A percentile compares a stretch with the other conserved stretches of the same genome.
phyloP scores from a whole-genome alignment of 1,140 invertebrate species.

The Varroa destructor region DNA sequence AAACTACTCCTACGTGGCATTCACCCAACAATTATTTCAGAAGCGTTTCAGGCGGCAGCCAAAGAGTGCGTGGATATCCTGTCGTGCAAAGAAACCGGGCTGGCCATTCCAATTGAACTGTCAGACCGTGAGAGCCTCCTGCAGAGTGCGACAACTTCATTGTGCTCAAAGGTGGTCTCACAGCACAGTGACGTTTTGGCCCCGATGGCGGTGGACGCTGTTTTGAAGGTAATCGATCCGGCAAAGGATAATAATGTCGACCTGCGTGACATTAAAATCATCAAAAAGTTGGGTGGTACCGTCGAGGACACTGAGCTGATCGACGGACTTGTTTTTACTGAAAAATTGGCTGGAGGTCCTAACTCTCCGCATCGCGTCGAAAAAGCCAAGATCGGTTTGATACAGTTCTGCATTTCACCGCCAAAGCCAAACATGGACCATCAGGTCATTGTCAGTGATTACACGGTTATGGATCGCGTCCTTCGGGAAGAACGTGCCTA shows the following conservation, averaged over 20 bases:
- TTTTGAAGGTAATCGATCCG: slow-evolving; percentile 66
- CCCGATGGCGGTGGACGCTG: slow-evolving; percentile 91
- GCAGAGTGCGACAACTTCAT: slow-evolving; percentile 86
- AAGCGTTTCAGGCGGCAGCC: slow-evolving; percentile 84
- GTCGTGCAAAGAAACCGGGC: slow-evolving; percentile 44
- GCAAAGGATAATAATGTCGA: slow-evolving; percentile 53
- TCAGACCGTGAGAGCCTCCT: slow-evolving; percentile 71
- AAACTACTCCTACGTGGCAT: slow-evolving; percentile 82
- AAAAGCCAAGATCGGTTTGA: slow-evolving; percentile 96
- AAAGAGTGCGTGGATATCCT: slow-evolving; percentile 71
- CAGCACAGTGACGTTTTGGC: slow-evolving; percentile 88
- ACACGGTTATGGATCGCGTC: slow-evolving; percentile 96
- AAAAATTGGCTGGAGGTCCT: slow-evolving; percentile 64
- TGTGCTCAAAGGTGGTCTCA: slow-evolving; percentile 96
- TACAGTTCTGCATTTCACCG: slow-evolving; percentile 98
- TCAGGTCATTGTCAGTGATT: slow-evolving; percentile 88
- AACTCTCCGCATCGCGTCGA: slow-evolving; percentile 85
- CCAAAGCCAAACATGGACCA: slow-evolving; percentile 99
- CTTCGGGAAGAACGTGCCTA: slow-evolving; percentile 95
- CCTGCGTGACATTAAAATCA: slow-evolving; percentile 79
- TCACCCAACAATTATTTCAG: slow-evolving; percentile 92
- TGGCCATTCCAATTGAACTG: slow-evolving; percentile 75
- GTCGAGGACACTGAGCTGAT: slow-evolving; percentile 94
- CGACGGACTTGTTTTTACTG: slow-evolving; percentile 84
- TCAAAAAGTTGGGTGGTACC: slow-evolving; percentile 89